Evolutionary conservation across 2,888 invertebrate species (phyloP), one percentile per base, ranked within the genome.

Genomic region (Dione vanillae): DNA sequence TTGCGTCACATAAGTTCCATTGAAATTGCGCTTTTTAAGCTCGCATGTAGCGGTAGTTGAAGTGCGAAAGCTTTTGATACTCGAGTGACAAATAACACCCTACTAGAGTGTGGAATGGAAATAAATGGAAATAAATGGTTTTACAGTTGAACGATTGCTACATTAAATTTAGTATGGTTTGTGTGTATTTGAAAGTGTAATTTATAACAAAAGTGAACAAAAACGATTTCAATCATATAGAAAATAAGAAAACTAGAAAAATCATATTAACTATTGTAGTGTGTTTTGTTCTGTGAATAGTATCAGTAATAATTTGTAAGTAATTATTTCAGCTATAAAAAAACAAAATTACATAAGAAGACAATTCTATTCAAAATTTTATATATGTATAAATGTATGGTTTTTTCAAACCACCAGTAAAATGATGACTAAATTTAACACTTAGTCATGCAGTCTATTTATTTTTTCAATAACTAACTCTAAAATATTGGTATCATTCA

Each of bases 1-100:
- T 93, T 90, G 85, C 87, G 89, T 91, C 91, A 91, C 86, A 79
- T 86, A 78, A 52, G 20, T 54, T 54, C 43, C 11, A 62, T 69
- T 47, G 54, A 64, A 64, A 37, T 20, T 41, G 54, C n/a, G 20
- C 20, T 45, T 62, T 64, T 64, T 69, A 52, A 62, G 54, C 43
- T n/a, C n/a, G 10, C 41, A 43, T 52, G 10, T 80, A 81, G 84
- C 77, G 69, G 69, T 72, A 77, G 81, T 73, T 84, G 82, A 83
- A 85, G 88, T 87, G 84, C 82, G 81, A 85, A 80, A 69, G 82
- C 75, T 80, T 85, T 86, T 77, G 80, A 76, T 51, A 10, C 69
- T 73, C 62, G 69, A 73, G 75, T 75, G 76, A 77, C 74, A 74
- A 77, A 75, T 73, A 72, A 72, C 67, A 54, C 73, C 69, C 75